Evolutionary conservation across 2,113 vertebrate genomes (phyloP).

Genomic region (Aphyosemion australe): DNA sequence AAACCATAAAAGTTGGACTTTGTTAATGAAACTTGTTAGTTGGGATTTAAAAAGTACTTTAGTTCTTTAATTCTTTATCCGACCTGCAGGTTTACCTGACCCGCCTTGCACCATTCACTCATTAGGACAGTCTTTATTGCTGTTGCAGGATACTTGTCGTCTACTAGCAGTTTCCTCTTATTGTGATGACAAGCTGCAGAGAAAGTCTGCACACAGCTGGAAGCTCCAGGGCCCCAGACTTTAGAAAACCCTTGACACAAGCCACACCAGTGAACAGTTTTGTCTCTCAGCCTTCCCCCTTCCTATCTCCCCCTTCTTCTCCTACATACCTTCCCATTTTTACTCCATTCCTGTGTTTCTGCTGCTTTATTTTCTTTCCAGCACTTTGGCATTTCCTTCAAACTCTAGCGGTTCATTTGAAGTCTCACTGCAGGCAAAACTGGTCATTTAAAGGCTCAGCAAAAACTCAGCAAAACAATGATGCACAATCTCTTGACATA

Average conservation of each 20-base stretch:
- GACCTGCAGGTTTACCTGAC: no score
- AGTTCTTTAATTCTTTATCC: no score
- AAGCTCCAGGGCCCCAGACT: conserved; percentile 58
- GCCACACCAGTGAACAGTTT: conserved; percentile 60
- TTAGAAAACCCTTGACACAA: conserved; percentile 64
- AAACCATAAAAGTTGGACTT: no score
- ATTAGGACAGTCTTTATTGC: conserved; percentile 3
- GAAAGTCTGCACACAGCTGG: conserved; percentile 72
- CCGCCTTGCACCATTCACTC: no score
- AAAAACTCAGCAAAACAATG: no score
- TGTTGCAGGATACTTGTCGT: conserved; percentile 54
- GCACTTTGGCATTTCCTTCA: conserved; percentile 18
- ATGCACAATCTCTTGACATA: no score
- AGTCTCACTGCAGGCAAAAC: no score
- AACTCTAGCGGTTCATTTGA: no score
- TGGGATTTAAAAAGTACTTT: no score
- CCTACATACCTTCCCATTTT: conserved; percentile 17
- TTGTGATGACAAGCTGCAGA: conserved; percentile 74
- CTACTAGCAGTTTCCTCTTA: conserved; percentile 56
- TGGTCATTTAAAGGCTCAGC: no score
- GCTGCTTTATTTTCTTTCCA: not conserved
- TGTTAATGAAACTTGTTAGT: no score
- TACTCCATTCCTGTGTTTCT: conserved; percentile 20
- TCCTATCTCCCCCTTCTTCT: conserved; percentile 17
- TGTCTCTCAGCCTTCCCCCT: not conserved